Conservation (phyloP, 2,888 invertebrate species). For the Temnothorax rugatulus region DNA sequence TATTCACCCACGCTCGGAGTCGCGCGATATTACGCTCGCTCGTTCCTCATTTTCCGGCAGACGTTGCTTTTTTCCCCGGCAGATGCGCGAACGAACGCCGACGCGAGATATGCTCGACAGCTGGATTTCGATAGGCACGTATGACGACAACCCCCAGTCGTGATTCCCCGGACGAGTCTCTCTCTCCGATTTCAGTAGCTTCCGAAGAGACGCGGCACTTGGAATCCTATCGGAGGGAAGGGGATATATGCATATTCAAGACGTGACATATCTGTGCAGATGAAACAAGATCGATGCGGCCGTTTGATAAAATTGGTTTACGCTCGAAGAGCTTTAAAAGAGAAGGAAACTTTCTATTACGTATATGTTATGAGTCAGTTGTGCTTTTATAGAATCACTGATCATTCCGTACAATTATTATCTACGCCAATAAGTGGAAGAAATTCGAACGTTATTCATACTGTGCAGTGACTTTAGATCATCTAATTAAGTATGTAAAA, state of each 20-base stretch:
- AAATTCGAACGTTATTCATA: neutral
- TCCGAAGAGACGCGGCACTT: slow-evolving; percentile 27
- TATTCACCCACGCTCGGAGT: slow-evolving; percentile 26
- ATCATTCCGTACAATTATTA: neutral
- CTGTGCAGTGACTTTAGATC: neutral
- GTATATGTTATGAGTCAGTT: neutral
- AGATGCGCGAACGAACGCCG: slow-evolving; percentile 20
- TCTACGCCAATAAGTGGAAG: neutral
- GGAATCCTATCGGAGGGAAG: neutral
- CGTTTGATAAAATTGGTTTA: neutral
- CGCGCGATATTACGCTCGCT: slow-evolving; percentile 35
- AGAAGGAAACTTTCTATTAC: neutral
- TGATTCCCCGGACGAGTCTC: slow-evolving; percentile 23
- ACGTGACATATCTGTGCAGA: neutral
- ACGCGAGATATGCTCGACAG: slow-evolving; percentile 42
- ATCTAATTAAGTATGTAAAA: neutral
- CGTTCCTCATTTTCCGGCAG: slow-evolving; percentile 48
- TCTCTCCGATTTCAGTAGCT: slow-evolving; percentile 48
- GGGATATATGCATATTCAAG: slow-evolving; percentile 10
- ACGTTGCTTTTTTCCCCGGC: slow-evolving; percentile 49
- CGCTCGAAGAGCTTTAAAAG: neutral
- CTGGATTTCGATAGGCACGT: slow-evolving; percentile 42
- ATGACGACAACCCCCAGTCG: slow-evolving; percentile 19
- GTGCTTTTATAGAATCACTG: neutral
- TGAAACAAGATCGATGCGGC: slow-evolving; percentile 14